phyloP scores from a whole-genome alignment of 2,797 vertebrate genomes.

The Sternarchorhynchus goeldii region DNA sequence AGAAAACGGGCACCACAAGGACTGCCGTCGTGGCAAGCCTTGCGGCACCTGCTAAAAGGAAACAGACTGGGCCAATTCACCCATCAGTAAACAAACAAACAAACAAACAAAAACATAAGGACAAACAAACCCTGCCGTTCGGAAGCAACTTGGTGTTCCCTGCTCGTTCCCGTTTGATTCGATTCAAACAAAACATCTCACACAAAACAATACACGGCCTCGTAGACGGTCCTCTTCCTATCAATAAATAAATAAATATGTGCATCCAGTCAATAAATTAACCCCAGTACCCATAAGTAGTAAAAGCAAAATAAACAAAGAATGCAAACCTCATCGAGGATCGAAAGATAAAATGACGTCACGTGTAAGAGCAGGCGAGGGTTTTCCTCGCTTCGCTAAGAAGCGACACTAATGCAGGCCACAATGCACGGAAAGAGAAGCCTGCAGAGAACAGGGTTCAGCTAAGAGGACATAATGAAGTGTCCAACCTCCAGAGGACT shows the following conservation, averaged over 20 bases:
- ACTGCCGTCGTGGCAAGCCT: not conserved
- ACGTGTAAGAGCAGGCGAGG: conserved; percentile 8
- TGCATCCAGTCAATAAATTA: conserved; percentile 63
- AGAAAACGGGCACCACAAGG: not conserved
- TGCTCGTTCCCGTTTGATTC: conserved; percentile 33
- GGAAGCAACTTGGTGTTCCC: conserved; percentile 35
- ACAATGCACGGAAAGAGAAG: conserved; percentile 7
- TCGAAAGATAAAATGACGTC: conserved; percentile 17
- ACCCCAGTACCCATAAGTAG: conserved; percentile 50
- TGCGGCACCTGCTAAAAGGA: conserved; percentile 5
- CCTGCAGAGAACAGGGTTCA: not conserved
- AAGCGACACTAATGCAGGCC: conserved; percentile 1
- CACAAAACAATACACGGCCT: not conserved
- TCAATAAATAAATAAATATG: conserved; percentile 68
- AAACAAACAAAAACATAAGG: conserved; percentile 2
- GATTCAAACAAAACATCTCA: conserved; percentile 13
- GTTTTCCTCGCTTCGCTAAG: conserved; percentile 8
- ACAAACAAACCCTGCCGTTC: conserved; percentile 35
- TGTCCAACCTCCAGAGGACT: conserved; percentile 34
- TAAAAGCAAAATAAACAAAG: conserved; percentile 47
- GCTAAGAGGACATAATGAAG: conserved; percentile 14
- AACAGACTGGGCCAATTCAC: conserved; percentile 7
- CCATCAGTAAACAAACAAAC: conserved; percentile 8
- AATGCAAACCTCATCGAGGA: conserved; percentile 16
- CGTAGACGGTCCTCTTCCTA: not conserved